These are phyloP conservation scores for Megaceryle alcyon DNA, from an alignment of 2,797 vertebrate species.

Conservation along the genomic window DNA sequence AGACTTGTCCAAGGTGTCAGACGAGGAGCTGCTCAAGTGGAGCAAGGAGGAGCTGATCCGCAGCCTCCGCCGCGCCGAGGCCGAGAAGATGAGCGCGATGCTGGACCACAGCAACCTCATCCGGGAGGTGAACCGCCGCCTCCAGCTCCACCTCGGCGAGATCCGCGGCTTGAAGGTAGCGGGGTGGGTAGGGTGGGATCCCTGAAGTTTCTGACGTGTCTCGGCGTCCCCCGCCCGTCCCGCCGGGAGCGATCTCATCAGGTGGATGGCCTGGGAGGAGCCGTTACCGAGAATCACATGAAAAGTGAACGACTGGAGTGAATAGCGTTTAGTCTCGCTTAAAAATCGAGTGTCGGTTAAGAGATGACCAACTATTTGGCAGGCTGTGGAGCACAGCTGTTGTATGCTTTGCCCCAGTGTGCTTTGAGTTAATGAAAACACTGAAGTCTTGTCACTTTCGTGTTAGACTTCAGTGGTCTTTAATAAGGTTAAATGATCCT, in stretches of 20 bases:
- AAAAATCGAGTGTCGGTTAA: background rate
- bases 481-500: background rate
- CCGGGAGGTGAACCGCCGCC: slow-evolving; percentile 94
- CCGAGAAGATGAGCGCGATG: slow-evolving; percentile 94
- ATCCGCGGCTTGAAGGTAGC: slow-evolving; percentile 95
- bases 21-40: slow-evolving; percentile 93
- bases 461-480: background rate
- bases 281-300: background rate
- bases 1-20: slow-evolving; percentile 90
- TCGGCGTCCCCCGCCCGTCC: background rate
- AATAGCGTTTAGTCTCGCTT: background rate
- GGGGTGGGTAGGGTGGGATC: slow-evolving; percentile 14
- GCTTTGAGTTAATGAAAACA: background rate
- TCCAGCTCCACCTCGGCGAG: slow-evolving; percentile 95
- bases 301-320: background rate
- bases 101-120: slow-evolving; percentile 96
- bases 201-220: background rate
- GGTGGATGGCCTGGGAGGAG: background rate
- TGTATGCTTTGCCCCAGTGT: background rate
- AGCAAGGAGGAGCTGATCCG: slow-evolving; percentile 93
- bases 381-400: background rate
- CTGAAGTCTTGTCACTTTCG: background rate
- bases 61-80: slow-evolving; percentile 89
- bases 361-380: rapidly evolving
- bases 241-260: background rate